These are phyloP conservation scores for Alviniconcha strummeri DNA, from an alignment of 2,888 invertebrate species.

Conservation along the genomic window DNA sequence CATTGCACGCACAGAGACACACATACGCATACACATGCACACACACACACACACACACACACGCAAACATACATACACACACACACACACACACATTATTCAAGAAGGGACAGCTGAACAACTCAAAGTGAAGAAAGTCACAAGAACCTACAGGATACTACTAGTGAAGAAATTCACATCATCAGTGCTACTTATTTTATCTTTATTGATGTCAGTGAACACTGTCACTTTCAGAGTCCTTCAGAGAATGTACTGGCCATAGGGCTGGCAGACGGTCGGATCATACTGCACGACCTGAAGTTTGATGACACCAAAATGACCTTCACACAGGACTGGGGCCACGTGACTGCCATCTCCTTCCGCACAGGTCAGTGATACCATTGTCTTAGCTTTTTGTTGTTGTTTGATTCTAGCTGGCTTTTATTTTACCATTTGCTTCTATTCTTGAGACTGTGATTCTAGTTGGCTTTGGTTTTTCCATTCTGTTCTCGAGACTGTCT, in stretches of 20 bases:
- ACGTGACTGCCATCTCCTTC: constrained; percentile 88
- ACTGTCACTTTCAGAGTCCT: constrained; percentile 79
- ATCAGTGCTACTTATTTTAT: neutral
- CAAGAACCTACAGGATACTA: neutral
- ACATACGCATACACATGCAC: no score
- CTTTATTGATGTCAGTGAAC: no score
- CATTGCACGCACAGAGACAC: neutral
- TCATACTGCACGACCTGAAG: constrained; percentile 90
- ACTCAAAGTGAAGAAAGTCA: no score
- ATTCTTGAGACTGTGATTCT: no score
- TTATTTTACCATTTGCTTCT: no score
- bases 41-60: neutral
- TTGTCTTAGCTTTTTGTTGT: no score
- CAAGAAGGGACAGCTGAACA: no score
- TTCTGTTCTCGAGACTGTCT: no score
- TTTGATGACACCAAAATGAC: constrained; percentile 88
- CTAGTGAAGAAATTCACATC: neutral
- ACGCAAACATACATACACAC: neutral
- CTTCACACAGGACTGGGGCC: constrained; percentile 94
- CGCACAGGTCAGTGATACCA: constrained; percentile 76
- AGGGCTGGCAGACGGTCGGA: constrained; percentile 87
- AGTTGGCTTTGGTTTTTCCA: no score
- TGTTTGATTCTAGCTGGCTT: no score
- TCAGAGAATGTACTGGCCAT: constrained; percentile 94
- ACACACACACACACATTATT: neutral